Evolutionary conservation across 2,113 vertebrate genomes (phyloP).

Genomic region (Podilymbus podiceps): DNA sequence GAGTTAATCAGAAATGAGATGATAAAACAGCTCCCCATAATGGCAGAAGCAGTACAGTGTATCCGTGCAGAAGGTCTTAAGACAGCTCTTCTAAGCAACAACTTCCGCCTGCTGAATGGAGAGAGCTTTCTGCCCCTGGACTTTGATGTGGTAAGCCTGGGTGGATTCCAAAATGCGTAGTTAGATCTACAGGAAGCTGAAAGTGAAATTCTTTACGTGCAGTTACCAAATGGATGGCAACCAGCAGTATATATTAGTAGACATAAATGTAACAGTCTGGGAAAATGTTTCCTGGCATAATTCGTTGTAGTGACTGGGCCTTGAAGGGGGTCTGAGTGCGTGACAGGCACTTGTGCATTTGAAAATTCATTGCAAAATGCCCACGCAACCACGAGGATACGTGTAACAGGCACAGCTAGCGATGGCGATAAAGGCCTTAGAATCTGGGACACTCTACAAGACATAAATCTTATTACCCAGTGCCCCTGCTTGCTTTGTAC

Average conservation of each 20-base stretch:
- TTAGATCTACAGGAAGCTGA: not conserved
- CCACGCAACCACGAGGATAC: not conserved
- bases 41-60: slow-evolving; percentile 77
- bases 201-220: not conserved
- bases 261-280: not conserved
- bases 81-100: slow-evolving; percentile 79
- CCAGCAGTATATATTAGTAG: not conserved
- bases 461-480: not conserved
- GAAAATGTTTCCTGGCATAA: not conserved
- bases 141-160: slow-evolving; percentile 80
- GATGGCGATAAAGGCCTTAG: not conserved
- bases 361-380: not conserved
- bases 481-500: not conserved
- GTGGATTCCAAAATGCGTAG: not conserved
- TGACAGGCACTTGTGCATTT: not conserved
- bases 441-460: not conserved
- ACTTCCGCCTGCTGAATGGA: slow-evolving; percentile 60
- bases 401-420: not conserved
- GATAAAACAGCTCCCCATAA: slow-evolving; percentile 69
- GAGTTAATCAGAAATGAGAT: slow-evolving; percentile 66
- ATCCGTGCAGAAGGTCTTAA: slow-evolving; percentile 76
- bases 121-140: slow-evolving; percentile 70
- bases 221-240: not conserved
- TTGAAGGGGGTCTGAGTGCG: not conserved
- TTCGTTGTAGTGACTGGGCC: not conserved